These are phyloP conservation scores for Hoplias malabaricus DNA, from an alignment of 2,113 vertebrate genomes.

Conservation along the genomic window DNA sequence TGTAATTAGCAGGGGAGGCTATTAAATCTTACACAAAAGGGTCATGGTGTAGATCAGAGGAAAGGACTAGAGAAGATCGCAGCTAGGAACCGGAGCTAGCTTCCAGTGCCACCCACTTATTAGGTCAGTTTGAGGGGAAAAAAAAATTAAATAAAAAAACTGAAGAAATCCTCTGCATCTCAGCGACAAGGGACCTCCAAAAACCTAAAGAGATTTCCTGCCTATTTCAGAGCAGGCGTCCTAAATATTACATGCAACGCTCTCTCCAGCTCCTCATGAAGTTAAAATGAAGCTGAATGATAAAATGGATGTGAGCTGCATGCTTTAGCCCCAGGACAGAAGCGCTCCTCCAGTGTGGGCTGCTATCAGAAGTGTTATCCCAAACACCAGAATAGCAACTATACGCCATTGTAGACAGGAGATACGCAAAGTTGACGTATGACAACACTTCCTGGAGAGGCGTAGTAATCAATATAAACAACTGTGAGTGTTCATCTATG, in stretches of 20 bases:
- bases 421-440: neutral
- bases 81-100: neutral
- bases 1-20: conserved; percentile 3
- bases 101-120: neutral
- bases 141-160: too few species aligned
- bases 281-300: conserved; percentile 9
- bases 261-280: neutral
- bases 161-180: neutral
- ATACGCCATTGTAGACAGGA: too few species aligned
- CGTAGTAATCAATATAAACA: too few species aligned
- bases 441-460: too few species aligned
- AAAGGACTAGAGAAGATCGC: neutral
- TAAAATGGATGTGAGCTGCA: neutral
- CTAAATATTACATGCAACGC: neutral
- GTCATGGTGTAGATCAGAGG: neutral
- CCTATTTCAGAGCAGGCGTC: neutral
- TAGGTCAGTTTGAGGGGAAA: neutral
- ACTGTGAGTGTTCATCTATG: too few species aligned
- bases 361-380: neutral
- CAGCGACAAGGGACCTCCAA: neutral
- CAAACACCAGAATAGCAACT: neutral
- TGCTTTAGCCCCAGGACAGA: neutral
- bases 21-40: neutral
- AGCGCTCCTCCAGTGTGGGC: neutral
- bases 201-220: neutral